phyloP scores from a whole-genome alignment of 2,797 vertebrate species.

The Gambelia wislizenii region DNA sequence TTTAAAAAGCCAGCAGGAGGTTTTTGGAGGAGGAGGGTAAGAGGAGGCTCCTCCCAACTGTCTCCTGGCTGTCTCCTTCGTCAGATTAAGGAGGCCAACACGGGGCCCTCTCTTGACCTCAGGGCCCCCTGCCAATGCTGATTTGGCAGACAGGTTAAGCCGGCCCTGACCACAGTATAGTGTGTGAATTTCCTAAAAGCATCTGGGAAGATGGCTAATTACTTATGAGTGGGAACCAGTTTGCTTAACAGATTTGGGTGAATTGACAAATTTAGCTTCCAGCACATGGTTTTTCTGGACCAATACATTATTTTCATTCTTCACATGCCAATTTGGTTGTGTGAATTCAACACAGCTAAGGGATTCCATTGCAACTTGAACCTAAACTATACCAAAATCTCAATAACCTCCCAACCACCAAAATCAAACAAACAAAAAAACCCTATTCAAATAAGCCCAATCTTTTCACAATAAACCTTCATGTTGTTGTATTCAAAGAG shows the following conservation, averaged over 20 bases:
- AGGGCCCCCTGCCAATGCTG: too few relatives aligned
- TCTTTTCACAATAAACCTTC: neutral
- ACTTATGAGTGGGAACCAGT: neutral
- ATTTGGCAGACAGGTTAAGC: too few relatives aligned
- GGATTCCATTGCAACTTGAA: neutral
- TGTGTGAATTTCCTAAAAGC: too few relatives aligned
- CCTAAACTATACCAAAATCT: neutral
- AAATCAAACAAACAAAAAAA: neutral
- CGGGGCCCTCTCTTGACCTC: too few relatives aligned
- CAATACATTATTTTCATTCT: neutral
- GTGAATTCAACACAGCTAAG: neutral
- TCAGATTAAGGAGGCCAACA: too few relatives aligned
- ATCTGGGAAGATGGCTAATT: too few relatives aligned
- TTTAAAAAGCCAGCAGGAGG: too few relatives aligned
- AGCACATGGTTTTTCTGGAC: neutral
- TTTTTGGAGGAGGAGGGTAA: too few relatives aligned
- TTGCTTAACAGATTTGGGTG: neutral
- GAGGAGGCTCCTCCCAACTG: too few relatives aligned
- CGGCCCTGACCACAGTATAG: too few relatives aligned
- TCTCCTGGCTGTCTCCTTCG: too few relatives aligned
- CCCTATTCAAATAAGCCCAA: neutral
- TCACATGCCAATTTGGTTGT: neutral
- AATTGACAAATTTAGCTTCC: neutral
- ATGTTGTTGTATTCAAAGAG: neutral
- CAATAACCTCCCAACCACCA: neutral